Conservation (phyloP, 2,888 invertebrate species). For the Melieria omissa region DNA sequence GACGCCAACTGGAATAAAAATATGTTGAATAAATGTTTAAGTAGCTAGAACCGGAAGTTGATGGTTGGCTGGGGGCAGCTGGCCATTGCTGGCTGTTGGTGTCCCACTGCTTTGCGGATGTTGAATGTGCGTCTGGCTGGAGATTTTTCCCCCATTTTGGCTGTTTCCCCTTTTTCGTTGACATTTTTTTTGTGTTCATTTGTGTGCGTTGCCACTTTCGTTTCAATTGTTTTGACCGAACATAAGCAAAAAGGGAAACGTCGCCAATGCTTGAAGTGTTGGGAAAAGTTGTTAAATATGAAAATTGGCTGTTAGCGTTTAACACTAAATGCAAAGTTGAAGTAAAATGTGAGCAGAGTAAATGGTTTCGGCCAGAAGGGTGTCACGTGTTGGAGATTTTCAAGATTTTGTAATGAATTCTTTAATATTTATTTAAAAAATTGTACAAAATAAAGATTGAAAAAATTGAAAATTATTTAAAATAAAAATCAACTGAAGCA, state of each 20-base stretch:
- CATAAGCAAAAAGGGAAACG: background rate
- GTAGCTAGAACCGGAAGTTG: conserved; percentile 4
- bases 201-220: conserved; percentile 11
- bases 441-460: too few relatives aligned
- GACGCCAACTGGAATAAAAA: background rate
- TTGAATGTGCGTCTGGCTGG: background rate
- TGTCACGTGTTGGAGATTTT: too few relatives aligned
- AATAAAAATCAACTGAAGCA: too few relatives aligned
- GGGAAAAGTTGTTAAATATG: conserved; percentile 11
- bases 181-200: conserved; percentile 24
- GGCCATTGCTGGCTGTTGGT: conserved; percentile 12
- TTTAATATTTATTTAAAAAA: too few relatives aligned
- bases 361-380: too few relatives aligned
- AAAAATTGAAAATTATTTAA: too few relatives aligned
- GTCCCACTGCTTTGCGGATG: background rate
- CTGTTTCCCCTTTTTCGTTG: background rate
- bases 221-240: conserved; percentile 6
- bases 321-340: background rate
- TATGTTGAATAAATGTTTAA: conserved; percentile 22
- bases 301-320: conserved; percentile 12
- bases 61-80: background rate
- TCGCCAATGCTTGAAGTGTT: background rate
- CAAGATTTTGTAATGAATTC: too few relatives aligned
- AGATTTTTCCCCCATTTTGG: conserved; percentile 1
- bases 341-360: too few relatives aligned